Conservation (phyloP, 2,797 vertebrate genomes). For the Lates japonicus region DNA sequence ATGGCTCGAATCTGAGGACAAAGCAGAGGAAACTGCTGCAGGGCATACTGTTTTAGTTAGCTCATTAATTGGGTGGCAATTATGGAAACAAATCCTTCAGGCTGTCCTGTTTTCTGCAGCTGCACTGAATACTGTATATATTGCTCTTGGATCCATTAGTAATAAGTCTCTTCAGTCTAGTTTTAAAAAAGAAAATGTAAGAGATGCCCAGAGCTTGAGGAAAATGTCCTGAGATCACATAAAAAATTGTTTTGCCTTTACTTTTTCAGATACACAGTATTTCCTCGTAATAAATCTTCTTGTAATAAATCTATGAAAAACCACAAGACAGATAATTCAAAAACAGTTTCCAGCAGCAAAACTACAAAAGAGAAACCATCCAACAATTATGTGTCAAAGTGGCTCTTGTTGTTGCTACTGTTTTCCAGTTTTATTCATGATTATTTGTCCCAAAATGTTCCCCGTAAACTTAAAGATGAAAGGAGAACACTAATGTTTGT, state of each 20-base stretch:
- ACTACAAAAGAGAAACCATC: background rate
- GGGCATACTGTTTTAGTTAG: constrained; percentile 64
- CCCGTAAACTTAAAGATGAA: constrained; percentile 38
- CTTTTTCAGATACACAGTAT: background rate
- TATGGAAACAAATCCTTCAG: constrained; percentile 72
- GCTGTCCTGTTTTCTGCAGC: constrained; percentile 57
- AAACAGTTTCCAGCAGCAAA: background rate
- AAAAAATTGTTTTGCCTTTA: constrained; percentile 23
- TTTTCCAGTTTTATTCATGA: background rate
- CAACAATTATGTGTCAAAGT: background rate
- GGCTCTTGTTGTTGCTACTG: background rate
- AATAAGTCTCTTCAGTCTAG: constrained; percentile 43
- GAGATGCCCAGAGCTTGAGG: constrained; percentile 23
- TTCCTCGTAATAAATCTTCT: background rate
- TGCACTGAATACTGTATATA: constrained; percentile 46
- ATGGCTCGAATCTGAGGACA: constrained; percentile 67
- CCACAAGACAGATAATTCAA: background rate
- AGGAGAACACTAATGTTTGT: constrained; percentile 22
- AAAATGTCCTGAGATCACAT: constrained; percentile 28
- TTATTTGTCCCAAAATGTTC: background rate
- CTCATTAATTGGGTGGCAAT: constrained; percentile 79
- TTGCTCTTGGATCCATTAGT: constrained; percentile 56
- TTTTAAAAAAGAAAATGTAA: constrained; percentile 33
- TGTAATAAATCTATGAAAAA: background rate
- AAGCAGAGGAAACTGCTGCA: constrained; percentile 62